Base-by-base conservation (phyloP, 2,113 vertebrate genomes). In the Synchiropus splendidus region DNA sequence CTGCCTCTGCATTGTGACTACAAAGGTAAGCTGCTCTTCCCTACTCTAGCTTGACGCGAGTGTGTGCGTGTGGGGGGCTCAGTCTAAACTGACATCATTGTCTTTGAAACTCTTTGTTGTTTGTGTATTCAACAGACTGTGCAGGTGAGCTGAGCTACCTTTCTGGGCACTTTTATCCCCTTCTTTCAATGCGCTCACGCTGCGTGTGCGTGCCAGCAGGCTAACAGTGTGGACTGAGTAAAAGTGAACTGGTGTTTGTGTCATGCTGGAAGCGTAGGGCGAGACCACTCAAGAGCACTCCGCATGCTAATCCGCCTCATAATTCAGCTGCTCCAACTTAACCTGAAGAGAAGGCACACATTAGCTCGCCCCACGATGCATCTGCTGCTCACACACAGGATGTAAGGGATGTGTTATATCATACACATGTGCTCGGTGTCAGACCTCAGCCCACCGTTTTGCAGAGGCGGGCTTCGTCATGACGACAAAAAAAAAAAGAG, bases 1-100 rank as follows among this genome's bases (percentile, higher is more conserved):
- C 82, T 87, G 86, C 79, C 86, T 86, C 79, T 87, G 86, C 83
- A 87, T 87, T 82, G 86, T 87, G 78, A 87, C 86, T 72, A 87
- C 86, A 78, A 87, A 86, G 84, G 86, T 87, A 86, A 85, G 86
- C 64, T 44, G 39, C 52, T 71, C 51, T 51, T 55, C 48, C 54
- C 47, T 65, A 60, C 67, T 61, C 56, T 18, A 42, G 51, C 50
- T 51, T n/a, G 31, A 12, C 15, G 45, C 59, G 40, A 48, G 48
- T 31, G 48, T 45, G 67, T 40, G 14, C 32, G 47, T 45, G 17
- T 45, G 18, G 31, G 27, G 55, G 13, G 42, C 44, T 37, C 13
- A 21, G 34, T 48, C 57, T 13, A 55, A 48, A 57, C 18, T 10
- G 33, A 36, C 42, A 34, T 48, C 42, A 27, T 39, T 8, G 48